Evolutionary conservation across 2,113 vertebrate genomes (phyloP).

Genomic region (Puma concolor): DNA sequence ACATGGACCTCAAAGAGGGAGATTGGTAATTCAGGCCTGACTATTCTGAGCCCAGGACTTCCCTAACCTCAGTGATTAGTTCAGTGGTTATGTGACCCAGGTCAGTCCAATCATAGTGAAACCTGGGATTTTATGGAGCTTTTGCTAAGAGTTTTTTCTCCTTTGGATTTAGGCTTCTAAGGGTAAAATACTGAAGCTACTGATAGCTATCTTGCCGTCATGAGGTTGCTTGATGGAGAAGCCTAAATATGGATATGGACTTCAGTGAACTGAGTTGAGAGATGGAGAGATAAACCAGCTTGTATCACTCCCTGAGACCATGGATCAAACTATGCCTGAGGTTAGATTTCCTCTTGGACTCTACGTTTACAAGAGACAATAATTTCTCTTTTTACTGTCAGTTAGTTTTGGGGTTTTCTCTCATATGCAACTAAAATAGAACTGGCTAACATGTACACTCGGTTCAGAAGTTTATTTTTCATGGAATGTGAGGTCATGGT

Average conservation of each 20-base stretch:
- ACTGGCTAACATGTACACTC: background rate
- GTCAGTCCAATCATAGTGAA: background rate
- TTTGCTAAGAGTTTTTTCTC: background rate
- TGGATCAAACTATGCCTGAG: background rate
- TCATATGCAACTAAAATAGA: conserved; percentile 4
- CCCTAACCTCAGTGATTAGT: background rate
- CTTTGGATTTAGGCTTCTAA: background rate
- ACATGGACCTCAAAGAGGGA: background rate
- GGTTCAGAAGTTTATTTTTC: conserved; percentile 36
- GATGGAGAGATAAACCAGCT: background rate
- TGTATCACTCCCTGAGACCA: background rate
- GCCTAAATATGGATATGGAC: background rate
- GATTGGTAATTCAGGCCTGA: background rate
- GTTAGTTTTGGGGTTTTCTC: background rate
- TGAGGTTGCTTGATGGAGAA: background rate
- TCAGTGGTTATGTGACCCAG: background rate
- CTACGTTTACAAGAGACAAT: background rate
- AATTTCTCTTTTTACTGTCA: background rate
- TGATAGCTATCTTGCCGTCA: background rate
- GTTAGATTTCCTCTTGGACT: background rate
- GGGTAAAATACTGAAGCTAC: background rate
- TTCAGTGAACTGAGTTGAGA: background rate
- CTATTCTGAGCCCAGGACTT: background rate
- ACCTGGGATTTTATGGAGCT: background rate
- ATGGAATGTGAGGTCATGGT: conserved; percentile 24